Evolutionary conservation across 2,113 vertebrate species (phyloP).

Genomic region (Sterrhoptilus dennistouni): DNA sequence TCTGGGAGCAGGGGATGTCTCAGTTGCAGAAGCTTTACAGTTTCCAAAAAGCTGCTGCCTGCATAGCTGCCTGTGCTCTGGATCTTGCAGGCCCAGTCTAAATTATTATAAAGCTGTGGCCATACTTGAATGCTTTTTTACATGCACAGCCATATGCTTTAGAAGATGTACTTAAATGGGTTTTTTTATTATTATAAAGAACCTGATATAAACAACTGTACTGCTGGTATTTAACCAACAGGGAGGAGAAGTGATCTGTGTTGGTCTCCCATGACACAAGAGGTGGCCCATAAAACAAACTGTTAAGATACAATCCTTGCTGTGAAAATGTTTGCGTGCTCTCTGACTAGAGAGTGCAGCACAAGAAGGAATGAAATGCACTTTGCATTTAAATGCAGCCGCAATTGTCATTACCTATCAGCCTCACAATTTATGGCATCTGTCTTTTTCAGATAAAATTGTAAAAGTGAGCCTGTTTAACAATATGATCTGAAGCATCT

Average conservation of each 20-base stretch:
- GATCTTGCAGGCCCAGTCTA: neutral
- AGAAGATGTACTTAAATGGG: neutral
- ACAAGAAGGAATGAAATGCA: neutral
- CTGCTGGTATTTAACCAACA: neutral
- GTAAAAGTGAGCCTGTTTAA: slow-evolving; percentile 3
- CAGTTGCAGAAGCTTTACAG: neutral
- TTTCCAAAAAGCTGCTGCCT: neutral
- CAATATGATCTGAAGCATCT: neutral
- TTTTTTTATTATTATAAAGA: neutral
- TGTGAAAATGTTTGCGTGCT: neutral
- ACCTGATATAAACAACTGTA: neutral
- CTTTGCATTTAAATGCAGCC: neutral
- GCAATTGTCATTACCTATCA: neutral
- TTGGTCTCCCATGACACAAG: neutral
- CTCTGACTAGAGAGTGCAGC: neutral
- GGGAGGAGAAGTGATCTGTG: neutral
- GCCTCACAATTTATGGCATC: neutral
- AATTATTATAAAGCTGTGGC: neutral
- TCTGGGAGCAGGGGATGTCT: neutral
- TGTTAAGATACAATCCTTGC: neutral
- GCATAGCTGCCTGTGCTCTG: neutral
- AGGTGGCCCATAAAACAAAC: neutral
- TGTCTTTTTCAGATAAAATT: neutral
- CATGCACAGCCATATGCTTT: neutral
- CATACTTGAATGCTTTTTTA: neutral